Conservation (phyloP, 2,113 vertebrate genomes). For the Psephotus haematonotus region DNA sequence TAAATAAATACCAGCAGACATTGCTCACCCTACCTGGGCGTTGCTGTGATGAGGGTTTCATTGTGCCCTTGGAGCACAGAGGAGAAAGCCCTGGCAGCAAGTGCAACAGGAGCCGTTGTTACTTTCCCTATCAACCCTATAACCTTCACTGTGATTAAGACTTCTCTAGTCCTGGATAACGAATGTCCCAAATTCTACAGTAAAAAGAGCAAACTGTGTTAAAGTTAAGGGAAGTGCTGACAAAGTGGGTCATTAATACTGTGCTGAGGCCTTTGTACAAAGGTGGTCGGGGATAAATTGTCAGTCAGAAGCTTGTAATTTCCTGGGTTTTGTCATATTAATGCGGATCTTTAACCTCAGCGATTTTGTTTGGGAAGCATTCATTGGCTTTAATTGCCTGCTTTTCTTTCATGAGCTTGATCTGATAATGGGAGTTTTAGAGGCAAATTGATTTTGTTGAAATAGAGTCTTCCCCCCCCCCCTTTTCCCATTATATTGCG, state of each 20-base stretch:
- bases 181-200: not conserved
- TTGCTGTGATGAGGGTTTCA: not conserved
- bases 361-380: not conserved
- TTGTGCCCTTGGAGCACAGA: not conserved
- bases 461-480: not conserved
- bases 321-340: conserved; percentile 6
- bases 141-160: not conserved
- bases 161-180: not conserved
- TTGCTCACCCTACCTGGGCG: not conserved
- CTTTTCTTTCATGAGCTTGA: not conserved
- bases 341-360: not conserved
- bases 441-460: not conserved
- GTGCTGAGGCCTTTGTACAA: not conserved
- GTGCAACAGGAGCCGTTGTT: fast-evolving
- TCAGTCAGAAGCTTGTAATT: conserved; percentile 6
- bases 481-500: not conserved
- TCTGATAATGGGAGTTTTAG: not conserved
- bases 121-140: not conserved
- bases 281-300: not conserved
- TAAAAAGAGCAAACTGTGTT: not conserved
- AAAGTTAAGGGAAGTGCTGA: not conserved
- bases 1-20: not conserved
- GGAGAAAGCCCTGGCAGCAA: not conserved
- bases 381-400: not conserved
- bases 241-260: conserved; percentile 16